Evolutionary conservation across 2,888 invertebrate genomes (phyloP).

Genomic region (Epinotia nisella): DNA sequence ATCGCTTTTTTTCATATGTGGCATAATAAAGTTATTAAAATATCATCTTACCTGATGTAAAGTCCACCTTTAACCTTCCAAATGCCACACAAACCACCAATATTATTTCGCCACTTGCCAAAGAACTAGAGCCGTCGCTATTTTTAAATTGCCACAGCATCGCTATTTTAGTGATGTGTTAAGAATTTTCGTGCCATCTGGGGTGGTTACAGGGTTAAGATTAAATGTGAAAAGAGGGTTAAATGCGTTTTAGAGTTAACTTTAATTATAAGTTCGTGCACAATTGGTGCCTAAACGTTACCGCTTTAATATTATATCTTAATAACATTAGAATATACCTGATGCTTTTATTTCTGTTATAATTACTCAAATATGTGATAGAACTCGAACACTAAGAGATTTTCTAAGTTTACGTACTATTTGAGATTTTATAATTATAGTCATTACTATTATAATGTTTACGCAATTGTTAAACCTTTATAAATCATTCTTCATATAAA

Average conservation of each 20-base stretch:
- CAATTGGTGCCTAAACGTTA: neutral
- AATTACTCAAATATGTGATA: neutral
- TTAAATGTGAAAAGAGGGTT: neutral
- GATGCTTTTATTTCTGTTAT: neutral
- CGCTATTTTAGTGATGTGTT: neutral
- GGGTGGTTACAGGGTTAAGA: neutral
- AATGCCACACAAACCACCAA: too few relatives aligned
- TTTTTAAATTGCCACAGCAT: neutral
- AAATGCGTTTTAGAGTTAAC: neutral
- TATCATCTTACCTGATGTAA: neutral
- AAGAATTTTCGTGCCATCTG: neutral
- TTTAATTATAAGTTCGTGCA: neutral
- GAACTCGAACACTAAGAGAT: neutral
- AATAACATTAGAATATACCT: neutral
- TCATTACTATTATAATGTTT: neutral
- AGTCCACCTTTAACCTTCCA: neutral
- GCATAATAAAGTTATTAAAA: neutral
- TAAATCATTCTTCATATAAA: neutral
- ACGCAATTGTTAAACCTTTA: neutral
- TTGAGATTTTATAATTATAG: conserved; percentile 6
- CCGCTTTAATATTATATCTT: neutral
- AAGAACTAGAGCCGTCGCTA: neutral
- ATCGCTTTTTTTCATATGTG: too few relatives aligned
- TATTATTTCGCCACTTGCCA: conserved; percentile 1
- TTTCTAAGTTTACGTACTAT: neutral